Percentiles rank a stretch among this genome's conserved stretches.
These are phyloP conservation scores for Bactericera cockerelli DNA, from an alignment of 1,140 invertebrate genomes.

Conservation along the genomic window DNA sequence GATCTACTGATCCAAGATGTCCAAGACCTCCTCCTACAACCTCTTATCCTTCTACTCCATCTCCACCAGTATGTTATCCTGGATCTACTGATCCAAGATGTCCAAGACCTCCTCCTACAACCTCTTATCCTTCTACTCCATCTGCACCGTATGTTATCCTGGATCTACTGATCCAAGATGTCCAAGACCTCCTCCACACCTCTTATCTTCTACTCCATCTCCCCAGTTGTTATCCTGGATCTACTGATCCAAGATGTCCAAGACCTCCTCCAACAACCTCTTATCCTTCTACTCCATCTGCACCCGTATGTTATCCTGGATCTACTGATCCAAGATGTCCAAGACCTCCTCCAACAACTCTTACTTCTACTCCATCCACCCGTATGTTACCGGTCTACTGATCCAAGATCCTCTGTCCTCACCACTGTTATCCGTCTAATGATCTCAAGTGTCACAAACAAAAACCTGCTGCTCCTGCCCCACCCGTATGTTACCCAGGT, in stretches of 20 bases:
- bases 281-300: constrained; percentile 17
- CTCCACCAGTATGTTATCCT: constrained; percentile 32
- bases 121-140: constrained; percentile 19
- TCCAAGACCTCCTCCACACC: constrained; percentile 20
- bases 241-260: constrained; percentile 32
- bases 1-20: constrained; percentile 18
- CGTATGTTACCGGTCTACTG: no score
- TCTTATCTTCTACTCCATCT: no score
- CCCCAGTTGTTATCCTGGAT: constrained; percentile 32
- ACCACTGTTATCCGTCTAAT: no score
- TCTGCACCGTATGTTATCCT: constrained; percentile 22
- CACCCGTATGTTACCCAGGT: no score
- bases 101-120: constrained; percentile 26
- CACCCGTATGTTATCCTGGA: constrained; percentile 22
- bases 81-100: constrained; percentile 35
- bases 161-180: constrained; percentile 31
- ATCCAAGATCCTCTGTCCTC: no score
- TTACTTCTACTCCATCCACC: no score
- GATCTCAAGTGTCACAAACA: no score
- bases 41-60: constrained; percentile 18
- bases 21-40: constrained; percentile 14
- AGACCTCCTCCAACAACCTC: constrained; percentile 20
- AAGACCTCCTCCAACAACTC: constrained; percentile 23
- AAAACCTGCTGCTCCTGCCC: no score
- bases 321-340: constrained; percentile 27